These are phyloP conservation scores for Danio jaintianensis DNA, from an alignment of 2,797 vertebrate genomes.

Conservation along the genomic window DNA sequence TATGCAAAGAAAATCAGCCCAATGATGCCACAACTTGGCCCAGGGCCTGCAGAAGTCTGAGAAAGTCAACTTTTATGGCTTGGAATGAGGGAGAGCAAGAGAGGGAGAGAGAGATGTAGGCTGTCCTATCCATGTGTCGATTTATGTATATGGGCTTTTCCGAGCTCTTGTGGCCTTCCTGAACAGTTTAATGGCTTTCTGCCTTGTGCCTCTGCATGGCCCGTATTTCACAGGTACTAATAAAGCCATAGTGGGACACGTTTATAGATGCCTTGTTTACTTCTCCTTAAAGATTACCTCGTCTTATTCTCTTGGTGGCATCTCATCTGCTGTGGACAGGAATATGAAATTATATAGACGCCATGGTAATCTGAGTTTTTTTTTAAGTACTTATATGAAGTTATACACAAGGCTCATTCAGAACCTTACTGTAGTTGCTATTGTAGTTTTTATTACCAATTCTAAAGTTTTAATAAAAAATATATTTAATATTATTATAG, in stretches of 20 bases:
- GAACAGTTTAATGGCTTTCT: slow-evolving; percentile 47
- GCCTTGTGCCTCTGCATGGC: slow-evolving; percentile 37
- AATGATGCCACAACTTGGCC: slow-evolving; percentile 19
- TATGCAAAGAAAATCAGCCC: not conserved
- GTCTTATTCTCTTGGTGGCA: not conserved
- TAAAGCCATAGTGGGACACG: slow-evolving; percentile 48
- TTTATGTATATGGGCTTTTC: slow-evolving; percentile 52
- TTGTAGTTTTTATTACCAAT: too few relatives aligned
- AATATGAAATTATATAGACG: not conserved
- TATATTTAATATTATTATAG: too few relatives aligned
- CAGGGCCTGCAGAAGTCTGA: slow-evolving; percentile 12
- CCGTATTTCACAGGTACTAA: slow-evolving; percentile 47
- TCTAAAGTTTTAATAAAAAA: too few relatives aligned
- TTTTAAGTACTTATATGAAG: not conserved
- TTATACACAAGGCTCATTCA: not conserved
- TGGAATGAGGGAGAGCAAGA: not conserved
- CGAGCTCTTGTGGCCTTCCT: slow-evolving; percentile 35
- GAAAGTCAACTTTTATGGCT: slow-evolving; percentile 30
- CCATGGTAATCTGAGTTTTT: not conserved
- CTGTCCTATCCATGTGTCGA: slow-evolving; percentile 19
- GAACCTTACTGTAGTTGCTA: not conserved
- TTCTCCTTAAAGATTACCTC: slow-evolving; percentile 26
- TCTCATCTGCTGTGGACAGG: slow-evolving; percentile 15
- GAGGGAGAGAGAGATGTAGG: slow-evolving; percentile 17
- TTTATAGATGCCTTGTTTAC: slow-evolving; percentile 50